Conservation (phyloP, 2,797 vertebrate genomes). For the Perodicticus potto region DNA sequence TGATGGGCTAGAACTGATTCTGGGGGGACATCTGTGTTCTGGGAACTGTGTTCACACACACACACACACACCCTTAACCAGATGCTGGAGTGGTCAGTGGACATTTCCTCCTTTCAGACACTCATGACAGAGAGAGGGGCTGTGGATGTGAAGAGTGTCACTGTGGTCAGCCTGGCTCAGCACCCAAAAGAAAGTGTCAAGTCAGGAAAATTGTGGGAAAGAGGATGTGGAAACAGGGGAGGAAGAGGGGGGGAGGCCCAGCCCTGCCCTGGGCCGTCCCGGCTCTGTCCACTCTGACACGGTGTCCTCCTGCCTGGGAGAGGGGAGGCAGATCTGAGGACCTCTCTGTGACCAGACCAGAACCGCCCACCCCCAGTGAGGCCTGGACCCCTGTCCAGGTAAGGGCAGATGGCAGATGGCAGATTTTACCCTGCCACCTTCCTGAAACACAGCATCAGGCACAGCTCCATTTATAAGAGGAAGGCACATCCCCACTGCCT, state of each 20-base stretch:
- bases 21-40: background rate
- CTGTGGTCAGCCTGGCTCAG: conserved; percentile 66
- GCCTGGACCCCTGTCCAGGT: background rate
- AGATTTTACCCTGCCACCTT: fast-evolving
- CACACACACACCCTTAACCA: background rate
- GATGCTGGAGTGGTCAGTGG: fast-evolving
- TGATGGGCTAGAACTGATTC: background rate
- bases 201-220: conserved; percentile 72
- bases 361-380: conserved; percentile 65
- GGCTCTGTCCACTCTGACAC: background rate
- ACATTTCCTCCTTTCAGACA: conserved; percentile 58
- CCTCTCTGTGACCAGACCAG: background rate
- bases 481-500: background rate
- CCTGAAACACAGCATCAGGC: background rate
- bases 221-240: conserved; percentile 64
- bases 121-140: background rate
- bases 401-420: background rate
- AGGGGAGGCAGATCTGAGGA: background rate
- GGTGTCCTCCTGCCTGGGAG: conserved; percentile 20
- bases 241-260: background rate
- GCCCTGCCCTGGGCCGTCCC: background rate
- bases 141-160: background rate
- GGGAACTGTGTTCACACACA: too few species aligned
- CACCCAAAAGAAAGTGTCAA: conserved; percentile 30
- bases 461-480: background rate